Evolutionary conservation across 2,797 vertebrate genomes (phyloP).

Genomic region (Todus mexicanus): DNA sequence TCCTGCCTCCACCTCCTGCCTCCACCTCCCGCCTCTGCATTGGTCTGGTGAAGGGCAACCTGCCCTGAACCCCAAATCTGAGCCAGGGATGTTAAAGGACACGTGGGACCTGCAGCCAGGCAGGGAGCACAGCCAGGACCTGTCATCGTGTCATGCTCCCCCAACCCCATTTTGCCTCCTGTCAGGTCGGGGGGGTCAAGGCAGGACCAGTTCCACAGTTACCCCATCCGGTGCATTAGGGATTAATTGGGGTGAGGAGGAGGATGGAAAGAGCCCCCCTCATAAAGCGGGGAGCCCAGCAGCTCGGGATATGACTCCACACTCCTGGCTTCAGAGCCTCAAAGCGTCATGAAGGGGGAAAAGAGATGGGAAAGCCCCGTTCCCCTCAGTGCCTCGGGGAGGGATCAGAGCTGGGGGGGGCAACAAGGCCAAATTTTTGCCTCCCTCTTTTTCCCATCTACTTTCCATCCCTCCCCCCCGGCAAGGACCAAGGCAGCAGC

Average conservation of each 20-base stretch:
- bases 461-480: neutral
- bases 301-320: neutral
- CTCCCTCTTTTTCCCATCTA: neutral
- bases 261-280: neutral
- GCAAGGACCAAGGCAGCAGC: neutral
- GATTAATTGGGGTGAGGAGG: neutral
- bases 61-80: rapidly evolving
- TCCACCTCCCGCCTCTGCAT: neutral
- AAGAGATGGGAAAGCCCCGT: neutral
- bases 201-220: neutral
- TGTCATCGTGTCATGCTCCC: too few species aligned
- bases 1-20: neutral
- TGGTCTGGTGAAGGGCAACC: rapidly evolving
- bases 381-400: neutral
- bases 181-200: neutral
- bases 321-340: neutral
- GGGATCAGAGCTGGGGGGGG: neutral
- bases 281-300: neutral
- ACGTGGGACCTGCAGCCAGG: rapidly evolving
- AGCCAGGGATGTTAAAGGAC: neutral
- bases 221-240: neutral
- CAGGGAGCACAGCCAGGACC: neutral
- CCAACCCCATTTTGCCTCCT: too few species aligned
- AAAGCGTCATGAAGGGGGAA: rapidly evolving
- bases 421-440: neutral